Percentiles rank a stretch among this genome's conserved stretches.
Evolutionary conservation across 2,797 vertebrate species (phyloP).

Genomic region (Huso huso): DNA sequence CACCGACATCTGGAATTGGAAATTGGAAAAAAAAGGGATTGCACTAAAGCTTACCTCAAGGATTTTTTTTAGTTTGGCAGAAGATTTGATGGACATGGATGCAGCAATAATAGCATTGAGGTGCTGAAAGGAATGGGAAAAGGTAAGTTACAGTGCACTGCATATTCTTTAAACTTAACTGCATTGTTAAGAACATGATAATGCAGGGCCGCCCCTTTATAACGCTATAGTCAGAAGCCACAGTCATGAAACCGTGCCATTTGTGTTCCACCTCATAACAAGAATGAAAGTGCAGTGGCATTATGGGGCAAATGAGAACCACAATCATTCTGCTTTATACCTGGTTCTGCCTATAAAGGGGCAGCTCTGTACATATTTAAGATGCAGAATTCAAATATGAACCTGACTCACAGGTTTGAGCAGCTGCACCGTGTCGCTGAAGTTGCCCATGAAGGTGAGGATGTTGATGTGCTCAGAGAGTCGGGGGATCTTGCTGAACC

Average conservation of each 20-base stretch:
- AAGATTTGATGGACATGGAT: constrained; percentile 90
- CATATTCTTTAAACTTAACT: not conserved
- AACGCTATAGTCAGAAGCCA: no score
- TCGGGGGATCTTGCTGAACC: constrained; percentile 85
- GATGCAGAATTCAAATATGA: no score
- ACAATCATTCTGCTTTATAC: no score
- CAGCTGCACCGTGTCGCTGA: constrained; percentile 71
- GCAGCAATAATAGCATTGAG: constrained; percentile 86
- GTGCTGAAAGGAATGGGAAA: constrained; percentile 60
- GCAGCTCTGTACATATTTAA: no score
- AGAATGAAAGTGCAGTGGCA: no score
- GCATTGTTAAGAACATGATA: no score
- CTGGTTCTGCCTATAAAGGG: no score
- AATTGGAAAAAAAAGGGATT: not conserved
- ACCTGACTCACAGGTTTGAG: constrained; percentile 72
- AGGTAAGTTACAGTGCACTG: no score
- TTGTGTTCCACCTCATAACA: no score
- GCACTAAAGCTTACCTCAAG: constrained; percentile 68
- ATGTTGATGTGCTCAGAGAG: constrained; percentile 78
- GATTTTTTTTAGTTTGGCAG: constrained; percentile 84
- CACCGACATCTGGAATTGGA: not conserved
- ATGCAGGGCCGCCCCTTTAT: no score
- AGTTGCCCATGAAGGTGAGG: constrained; percentile 92
- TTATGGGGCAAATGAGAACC: no score
- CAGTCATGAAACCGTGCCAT: no score